Percentiles rank a stretch among this genome's conserved stretches.
Evolutionary conservation across 2,888 invertebrate species (phyloP).

Genomic region (Blastobasis adustella): DNA sequence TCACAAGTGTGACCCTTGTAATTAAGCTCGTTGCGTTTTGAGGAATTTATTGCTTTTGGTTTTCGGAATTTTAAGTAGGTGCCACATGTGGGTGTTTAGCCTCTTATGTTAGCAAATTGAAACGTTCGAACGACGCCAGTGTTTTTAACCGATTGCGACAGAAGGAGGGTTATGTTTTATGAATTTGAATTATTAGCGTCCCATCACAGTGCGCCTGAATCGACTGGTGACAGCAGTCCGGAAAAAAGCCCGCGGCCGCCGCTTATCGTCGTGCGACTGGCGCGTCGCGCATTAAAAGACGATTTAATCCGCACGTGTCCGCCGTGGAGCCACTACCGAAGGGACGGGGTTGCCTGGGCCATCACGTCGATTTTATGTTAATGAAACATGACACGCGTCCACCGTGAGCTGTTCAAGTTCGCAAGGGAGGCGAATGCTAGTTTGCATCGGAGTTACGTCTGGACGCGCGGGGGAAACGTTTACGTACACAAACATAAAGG

Average conservation of each 20-base stretch:
- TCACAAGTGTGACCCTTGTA: too few relatives aligned
- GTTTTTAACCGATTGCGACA: too few relatives aligned
- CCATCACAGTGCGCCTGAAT: not conserved
- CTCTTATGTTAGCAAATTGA: too few relatives aligned
- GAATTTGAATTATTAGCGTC: too few relatives aligned
- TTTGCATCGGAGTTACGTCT: not conserved
- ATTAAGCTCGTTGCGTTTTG: too few relatives aligned
- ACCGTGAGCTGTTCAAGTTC: not conserved
- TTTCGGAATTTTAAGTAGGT: too few relatives aligned
- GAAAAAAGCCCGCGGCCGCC: conserved; percentile 5
- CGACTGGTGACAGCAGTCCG: too few relatives aligned
- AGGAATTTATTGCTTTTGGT: too few relatives aligned
- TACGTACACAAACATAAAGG: not conserved
- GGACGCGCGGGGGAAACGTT: not conserved
- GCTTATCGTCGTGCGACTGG: conserved; percentile 4
- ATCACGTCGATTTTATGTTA: conserved; percentile 9
- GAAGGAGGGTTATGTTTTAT: too few relatives aligned
- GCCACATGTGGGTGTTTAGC: too few relatives aligned
- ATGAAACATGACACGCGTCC: not conserved
- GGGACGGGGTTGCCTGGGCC: conserved; percentile 15
- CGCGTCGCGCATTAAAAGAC: conserved; percentile 7
- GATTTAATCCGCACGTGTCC: conserved; percentile 8
- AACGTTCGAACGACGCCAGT: too few relatives aligned
- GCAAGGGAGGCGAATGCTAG: not conserved
- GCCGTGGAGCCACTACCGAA: conserved; percentile 8